These are phyloP conservation scores for Drosophila ficusphila DNA, from an alignment of 1,140 invertebrate genomes.

Conservation along the genomic window DNA sequence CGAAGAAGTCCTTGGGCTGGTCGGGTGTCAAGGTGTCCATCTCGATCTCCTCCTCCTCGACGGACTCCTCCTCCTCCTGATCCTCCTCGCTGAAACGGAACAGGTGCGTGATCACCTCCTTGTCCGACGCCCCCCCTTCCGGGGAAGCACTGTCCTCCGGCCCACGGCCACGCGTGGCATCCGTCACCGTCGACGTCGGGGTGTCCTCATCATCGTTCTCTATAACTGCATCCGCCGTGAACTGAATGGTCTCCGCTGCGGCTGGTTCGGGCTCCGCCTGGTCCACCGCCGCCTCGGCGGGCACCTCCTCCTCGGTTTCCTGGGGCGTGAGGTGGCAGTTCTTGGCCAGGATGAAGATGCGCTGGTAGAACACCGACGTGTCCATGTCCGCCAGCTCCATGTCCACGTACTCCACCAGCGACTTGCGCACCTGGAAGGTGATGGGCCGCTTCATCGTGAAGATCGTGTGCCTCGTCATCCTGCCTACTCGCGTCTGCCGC, in stretches of 20 bases:
- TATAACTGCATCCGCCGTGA: not conserved
- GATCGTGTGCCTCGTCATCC: constrained; percentile 18
- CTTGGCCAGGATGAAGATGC: constrained; percentile 72
- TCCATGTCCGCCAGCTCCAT: constrained; percentile 47
- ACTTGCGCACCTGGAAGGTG: constrained; percentile 59
- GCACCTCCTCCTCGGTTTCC: not conserved
- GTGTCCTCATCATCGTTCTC: not conserved
- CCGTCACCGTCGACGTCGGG: not conserved
- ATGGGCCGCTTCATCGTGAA: constrained; percentile 42
- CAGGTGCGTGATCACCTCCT: constrained; percentile 42
- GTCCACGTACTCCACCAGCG: constrained; percentile 66
- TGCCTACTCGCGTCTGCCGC: not conserved
- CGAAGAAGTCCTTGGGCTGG: constrained; percentile 38
- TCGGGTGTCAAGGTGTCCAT: not conserved
- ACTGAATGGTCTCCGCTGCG: not conserved
- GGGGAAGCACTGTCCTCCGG: not conserved
- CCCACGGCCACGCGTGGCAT: not conserved
- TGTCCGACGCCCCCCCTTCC: not conserved
- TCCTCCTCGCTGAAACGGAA: constrained; percentile 41
- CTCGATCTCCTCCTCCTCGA: not conserved
- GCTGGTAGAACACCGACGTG: constrained; percentile 72
- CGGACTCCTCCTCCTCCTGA: not conserved
- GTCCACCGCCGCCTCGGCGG: not conserved
- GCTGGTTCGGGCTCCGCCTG: not conserved
- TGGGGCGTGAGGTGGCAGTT: constrained; percentile 36